Conservation (phyloP, 2,113 vertebrate species). For the Empidonax alnorum region DNA sequence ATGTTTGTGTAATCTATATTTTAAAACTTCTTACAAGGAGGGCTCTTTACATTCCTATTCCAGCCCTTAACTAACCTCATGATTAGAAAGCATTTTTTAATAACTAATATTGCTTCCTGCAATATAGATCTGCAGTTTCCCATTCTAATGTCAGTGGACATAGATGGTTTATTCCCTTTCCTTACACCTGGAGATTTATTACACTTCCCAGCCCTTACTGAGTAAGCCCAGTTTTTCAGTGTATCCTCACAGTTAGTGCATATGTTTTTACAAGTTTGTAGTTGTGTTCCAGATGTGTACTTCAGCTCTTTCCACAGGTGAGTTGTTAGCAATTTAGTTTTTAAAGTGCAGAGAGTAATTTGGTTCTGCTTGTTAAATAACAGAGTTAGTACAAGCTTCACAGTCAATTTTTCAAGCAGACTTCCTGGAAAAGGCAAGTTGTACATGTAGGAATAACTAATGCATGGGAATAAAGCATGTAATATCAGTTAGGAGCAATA, state of each 20-base stretch:
- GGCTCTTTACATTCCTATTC: not conserved
- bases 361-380: not conserved
- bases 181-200: not conserved
- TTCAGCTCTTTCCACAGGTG: not conserved
- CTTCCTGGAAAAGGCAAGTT: not conserved
- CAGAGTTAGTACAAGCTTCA: not conserved
- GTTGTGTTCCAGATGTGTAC: not conserved
- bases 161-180: not conserved
- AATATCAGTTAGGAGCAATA: not conserved
- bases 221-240: not conserved
- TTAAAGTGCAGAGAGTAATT: not conserved
- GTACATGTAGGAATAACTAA: not conserved
- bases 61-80: not conserved
- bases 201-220: not conserved
- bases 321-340: not conserved
- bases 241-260: not conserved
- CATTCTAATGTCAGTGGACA: not conserved
- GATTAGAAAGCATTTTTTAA: not conserved
- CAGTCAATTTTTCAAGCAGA: not conserved
- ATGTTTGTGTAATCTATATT: not conserved
- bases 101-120: not conserved
- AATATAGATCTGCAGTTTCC: not conserved
- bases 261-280: not conserved
- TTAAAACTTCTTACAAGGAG: not conserved
- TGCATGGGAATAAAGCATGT: not conserved